Evolutionary conservation across 2,797 vertebrate species (phyloP).

Genomic region (Miichthys miiuy): DNA sequence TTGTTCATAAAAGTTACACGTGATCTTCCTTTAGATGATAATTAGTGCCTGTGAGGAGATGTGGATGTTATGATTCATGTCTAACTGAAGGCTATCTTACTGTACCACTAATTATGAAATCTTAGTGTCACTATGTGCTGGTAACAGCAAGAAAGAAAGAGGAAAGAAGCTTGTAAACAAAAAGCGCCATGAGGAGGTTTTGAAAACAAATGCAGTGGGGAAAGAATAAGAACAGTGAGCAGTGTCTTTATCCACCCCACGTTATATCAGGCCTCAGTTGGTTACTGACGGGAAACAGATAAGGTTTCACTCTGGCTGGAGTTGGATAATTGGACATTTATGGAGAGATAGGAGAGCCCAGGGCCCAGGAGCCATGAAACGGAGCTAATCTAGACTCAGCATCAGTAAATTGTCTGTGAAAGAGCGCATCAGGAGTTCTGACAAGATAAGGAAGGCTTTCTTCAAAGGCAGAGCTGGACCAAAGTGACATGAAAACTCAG

Average conservation of each 20-base stretch:
- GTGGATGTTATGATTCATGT: conserved; percentile 62
- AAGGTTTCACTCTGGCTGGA: conserved; percentile 80
- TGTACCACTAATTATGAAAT: conserved; percentile 56
- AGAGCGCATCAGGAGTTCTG: conserved; percentile 80
- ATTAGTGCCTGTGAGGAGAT: conserved; percentile 52
- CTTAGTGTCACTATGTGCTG: conserved; percentile 19
- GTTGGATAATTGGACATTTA: conserved; percentile 85
- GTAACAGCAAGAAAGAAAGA: conserved; percentile 16
- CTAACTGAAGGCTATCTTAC: conserved; percentile 48
- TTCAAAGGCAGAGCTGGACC: conserved; percentile 69
- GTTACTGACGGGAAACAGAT: conserved; percentile 81
- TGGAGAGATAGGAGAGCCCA: conserved; percentile 80
- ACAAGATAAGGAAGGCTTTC: conserved; percentile 81
- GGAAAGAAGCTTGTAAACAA: conserved; percentile 36
- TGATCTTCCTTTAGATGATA: conserved; percentile 50
- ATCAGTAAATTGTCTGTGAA: conserved; percentile 85
- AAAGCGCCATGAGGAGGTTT: conserved; percentile 40
- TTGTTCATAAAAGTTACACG: conserved; percentile 20
- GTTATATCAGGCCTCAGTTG: conserved; percentile 71
- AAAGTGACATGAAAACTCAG: conserved; percentile 62
- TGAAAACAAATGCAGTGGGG: conserved; percentile 37
- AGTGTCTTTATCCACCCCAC: conserved; percentile 66
- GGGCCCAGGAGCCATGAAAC: conserved; percentile 82
- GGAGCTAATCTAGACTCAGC: conserved; percentile 79
- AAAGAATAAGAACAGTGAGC: conserved; percentile 47